Evolutionary conservation across 2,797 vertebrate species (phyloP), one percentile per base, ranked within the genome.

Genomic region (Hipposideros larvatus): DNA sequence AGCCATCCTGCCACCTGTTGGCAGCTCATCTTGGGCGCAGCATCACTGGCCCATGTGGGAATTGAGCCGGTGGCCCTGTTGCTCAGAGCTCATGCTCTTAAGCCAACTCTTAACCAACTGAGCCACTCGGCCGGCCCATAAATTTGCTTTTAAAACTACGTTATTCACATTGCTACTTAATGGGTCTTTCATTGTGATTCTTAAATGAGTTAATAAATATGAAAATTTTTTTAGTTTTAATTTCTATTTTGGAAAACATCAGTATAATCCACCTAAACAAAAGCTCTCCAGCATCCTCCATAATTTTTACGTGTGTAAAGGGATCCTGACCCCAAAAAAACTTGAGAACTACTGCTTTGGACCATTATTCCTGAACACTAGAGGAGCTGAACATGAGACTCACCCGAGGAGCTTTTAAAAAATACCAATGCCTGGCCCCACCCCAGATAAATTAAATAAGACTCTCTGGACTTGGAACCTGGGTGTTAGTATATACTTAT

Each of bases 171-270:
- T 43, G 9, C 43, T 43, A 43, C 9, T 43, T 43, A 43, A 43
- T 43, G 43, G 43, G 5, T 43, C 43, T 43, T 9, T 43, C 43
- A 43, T 43, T 51, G 11, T 71, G 26, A 71, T 78, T 70, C 11
- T 71, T 95, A 70, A 87, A 82, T 63, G 16, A 74, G 28, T 55
- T 57, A 77, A 74, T 79, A 78, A 68, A 68, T 71, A 18, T 57
- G 55, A 82, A 80, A 55, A 31, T 77, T 46, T 75, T 80, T 19
- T 90, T 93, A 51, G n/a, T 95, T 87, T 87, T 90, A 87, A 95
- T 83, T 90, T 90, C 77, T 87, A 31, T 65, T 93, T 24, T 53
- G 57, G 66, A 78, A 79, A 74, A 79, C 84, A 55, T n/a, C 53
- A 70, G 10, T 26, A 59, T 82, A 55, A 90, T 9, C 48, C 22